Evolutionary conservation across 2,888 invertebrate genomes (phyloP), one percentile per base, ranked within the genome.

Genomic region (Pandemis cinnamomeana): DNA sequence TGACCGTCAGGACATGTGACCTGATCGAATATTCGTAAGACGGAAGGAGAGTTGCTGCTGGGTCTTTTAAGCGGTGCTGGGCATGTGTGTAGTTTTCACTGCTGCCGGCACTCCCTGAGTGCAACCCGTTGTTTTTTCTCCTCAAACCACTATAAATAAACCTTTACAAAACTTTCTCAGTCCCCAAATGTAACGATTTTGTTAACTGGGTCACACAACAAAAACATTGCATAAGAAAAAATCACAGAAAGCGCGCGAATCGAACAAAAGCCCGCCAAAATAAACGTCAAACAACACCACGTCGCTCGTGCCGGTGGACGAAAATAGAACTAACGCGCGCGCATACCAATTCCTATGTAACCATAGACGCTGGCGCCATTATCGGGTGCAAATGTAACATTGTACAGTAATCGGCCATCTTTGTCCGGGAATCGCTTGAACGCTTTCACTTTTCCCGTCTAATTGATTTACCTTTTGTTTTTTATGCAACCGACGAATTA

Each of bases 221-320:
- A 67, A 46, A 58, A 44, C 27, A 64, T 73, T 75, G 64, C 74
- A 58, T 77, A 76, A 77, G 11, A 13, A 13, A 36, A 74, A 67
- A 51, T 66, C 67, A 62, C 71, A 77, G 71, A 74, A 79, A 74
- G 70, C 75, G 72, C 79, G 77, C 78, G 76, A 79, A 78, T 76
- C 78, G 60, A 70, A 81, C 82, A 80, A 82, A 80, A 80, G 79
- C 80, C 72, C 77, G 82, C 76, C 77, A 79, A 78, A 72, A 75
- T 64, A 53, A 64, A 20, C 68, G 20, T 27, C 63, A 58, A 53
- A n/a, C 8, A 6, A 10, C 8, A 46, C 7, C 41, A 69, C 48
- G 11, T 3, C 53, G n/a, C 0, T 2, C n/a, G 5, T 58, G 41
- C 72, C 10, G 0, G 42, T 20, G 69, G 41, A 6, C 13, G 41